Evolutionary conservation across 2,113 vertebrate species (phyloP).

Genomic region (Saguinus midas): DNA sequence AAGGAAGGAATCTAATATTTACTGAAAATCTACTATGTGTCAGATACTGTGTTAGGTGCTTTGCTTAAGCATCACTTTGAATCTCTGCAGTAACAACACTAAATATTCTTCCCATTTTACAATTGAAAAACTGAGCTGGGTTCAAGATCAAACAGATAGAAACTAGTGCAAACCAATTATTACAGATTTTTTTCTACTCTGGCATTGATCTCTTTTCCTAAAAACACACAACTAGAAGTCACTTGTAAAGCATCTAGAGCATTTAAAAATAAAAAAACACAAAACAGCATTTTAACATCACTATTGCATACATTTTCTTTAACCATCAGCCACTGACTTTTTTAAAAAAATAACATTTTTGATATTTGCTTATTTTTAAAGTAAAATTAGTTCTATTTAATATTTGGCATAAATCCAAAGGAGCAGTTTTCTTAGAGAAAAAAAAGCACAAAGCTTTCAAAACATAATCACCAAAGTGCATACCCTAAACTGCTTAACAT

Average conservation of each 20-base stretch:
- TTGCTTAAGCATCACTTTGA: neutral
- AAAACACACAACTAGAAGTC: neutral
- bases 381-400: neutral
- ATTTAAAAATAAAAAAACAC: neutral
- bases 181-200: neutral
- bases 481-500: neutral
- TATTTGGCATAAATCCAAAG: constrained; percentile 1
- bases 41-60: neutral
- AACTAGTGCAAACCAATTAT: neutral
- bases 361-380: neutral
- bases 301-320: neutral
- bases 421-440: neutral
- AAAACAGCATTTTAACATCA: neutral
- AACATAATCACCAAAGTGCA: constrained; percentile 28
- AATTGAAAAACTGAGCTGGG: neutral
- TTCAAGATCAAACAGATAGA: neutral
- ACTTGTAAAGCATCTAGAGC: neutral
- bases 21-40: neutral
- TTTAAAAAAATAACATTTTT: neutral
- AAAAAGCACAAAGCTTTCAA: constrained; percentile 49
- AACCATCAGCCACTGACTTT: neutral
- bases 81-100: neutral
- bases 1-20: neutral
- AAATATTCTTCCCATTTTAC: neutral
- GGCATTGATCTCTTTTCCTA: neutral